Evolutionary conservation across 2,888 invertebrate genomes (phyloP), one percentile per base, ranked within the genome.

Genomic region (Hofmannophila pseudospretella): DNA sequence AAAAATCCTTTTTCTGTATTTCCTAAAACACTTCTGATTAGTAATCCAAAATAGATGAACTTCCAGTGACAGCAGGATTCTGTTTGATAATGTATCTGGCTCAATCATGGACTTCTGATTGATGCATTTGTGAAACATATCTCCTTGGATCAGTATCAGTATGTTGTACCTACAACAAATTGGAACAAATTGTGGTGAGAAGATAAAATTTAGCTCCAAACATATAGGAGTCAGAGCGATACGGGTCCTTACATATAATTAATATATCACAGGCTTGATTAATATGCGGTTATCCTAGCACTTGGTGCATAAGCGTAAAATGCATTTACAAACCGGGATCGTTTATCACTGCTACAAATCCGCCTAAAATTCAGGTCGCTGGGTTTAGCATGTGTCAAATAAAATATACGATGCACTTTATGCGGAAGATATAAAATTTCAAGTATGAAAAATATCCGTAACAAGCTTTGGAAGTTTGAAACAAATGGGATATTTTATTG

Each of bases 361-460:
- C 27, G n/a, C 5, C 14, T 30, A 16, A 30, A 30, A 36, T 30
- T 32, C 32, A 7, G 38, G 38, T 38, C 38, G 29, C 10, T 2
- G 16, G n/a, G 23, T 23, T 30, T n/a, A 30, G 16, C 16, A 30
- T 11, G 32, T 27, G 39, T 23, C 35, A 36, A 36, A 32, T 30
- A 27, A 32, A 36, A 39, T 32, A 32, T 39, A 39, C 28, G 39
- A 39, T 39, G 39, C 39, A 32, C 32, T 39, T 27, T 26, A 38
- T 34, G 31, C 11, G 38, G 29, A 19, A 34, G 16, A 32, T 7
- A 8, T 19, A 34, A 38, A 38, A 30, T 31, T 26, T 31, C 4
- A 19, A 14, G 20, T 13, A 30, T 35, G 35, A 32, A 16, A 39
- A 32, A 35, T 32, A 25, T 14, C 19, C 4, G 34, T 34, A 30